phyloP scores from a whole-genome alignment of 23 tunicate genomes.

The Ciona savignyi region DNA sequence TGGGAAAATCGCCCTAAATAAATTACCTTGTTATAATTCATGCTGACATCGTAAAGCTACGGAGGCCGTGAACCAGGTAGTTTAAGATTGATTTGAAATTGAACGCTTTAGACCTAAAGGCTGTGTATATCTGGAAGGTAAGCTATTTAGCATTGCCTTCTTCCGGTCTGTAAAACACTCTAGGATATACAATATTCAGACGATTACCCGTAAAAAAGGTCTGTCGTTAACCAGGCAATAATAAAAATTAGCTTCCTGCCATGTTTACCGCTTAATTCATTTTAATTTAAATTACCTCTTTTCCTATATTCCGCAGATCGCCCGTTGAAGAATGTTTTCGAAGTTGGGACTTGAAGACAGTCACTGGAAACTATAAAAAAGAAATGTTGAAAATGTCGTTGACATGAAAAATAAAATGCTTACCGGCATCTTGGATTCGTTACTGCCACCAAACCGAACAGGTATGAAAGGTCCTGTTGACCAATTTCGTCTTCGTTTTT shows the following conservation, averaged over 20 bases:
- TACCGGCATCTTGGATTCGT: background rate
- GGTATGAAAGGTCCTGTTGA: background rate
- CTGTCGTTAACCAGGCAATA: too few species aligned
- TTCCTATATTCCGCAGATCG: conserved; percentile 21
- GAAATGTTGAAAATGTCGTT: too few species aligned
- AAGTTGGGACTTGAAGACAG: background rate
- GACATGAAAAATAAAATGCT: background rate
- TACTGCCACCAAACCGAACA: background rate
- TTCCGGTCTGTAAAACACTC: too few species aligned
- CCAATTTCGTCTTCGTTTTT: background rate
- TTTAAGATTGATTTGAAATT: too few species aligned
- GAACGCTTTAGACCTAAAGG: too few species aligned
- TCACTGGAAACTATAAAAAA: background rate
- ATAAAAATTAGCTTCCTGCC: too few species aligned
- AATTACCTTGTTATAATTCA: background rate
- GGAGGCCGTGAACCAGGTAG: too few species aligned
- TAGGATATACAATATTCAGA: background rate
- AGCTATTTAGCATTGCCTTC: too few species aligned
- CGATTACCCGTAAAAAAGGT: too few species aligned
- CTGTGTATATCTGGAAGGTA: too few species aligned
- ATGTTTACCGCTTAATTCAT: too few species aligned
- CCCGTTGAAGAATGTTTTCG: conserved; percentile 49
- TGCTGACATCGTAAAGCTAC: too few species aligned
- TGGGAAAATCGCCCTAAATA: background rate
- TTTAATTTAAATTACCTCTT: conserved; percentile 9